A percentile compares a stretch with the other conserved stretches of the same genome.
Evolutionary conservation across 2,888 invertebrate species (phyloP).

Genomic region (Eledona agricola): DNA sequence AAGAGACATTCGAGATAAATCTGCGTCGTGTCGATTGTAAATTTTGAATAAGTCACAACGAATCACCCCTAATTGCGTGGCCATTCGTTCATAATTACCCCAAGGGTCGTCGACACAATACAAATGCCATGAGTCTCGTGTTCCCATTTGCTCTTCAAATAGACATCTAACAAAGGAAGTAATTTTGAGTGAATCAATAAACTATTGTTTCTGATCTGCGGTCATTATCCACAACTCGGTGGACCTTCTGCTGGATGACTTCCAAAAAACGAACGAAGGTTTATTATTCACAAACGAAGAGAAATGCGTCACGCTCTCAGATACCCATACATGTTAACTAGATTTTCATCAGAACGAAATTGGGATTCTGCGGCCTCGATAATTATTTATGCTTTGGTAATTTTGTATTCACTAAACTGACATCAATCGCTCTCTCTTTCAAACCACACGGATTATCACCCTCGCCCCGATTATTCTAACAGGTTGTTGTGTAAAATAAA

Average conservation of each 20-base stretch:
- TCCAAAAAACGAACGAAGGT: background rate
- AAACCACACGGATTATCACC: too few relatives aligned
- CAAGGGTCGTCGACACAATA: slow-evolving; percentile 18
- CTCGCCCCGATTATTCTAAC: too few relatives aligned
- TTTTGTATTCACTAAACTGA: too few relatives aligned
- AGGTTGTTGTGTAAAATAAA: too few relatives aligned
- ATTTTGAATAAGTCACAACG: slow-evolving; percentile 20
- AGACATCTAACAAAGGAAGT: slow-evolving; percentile 23
- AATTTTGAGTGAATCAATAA: slow-evolving; percentile 25
- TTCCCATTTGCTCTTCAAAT: slow-evolving; percentile 24
- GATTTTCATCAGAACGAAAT: too few relatives aligned
- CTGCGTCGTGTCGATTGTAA: slow-evolving; percentile 3
- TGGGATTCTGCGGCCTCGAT: too few relatives aligned
- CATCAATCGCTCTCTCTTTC: too few relatives aligned
- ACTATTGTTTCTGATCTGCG: slow-evolving; percentile 22
- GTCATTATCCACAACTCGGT: slow-evolving; percentile 8
- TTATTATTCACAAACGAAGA: background rate
- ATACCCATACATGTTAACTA: too few relatives aligned
- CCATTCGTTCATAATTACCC: slow-evolving; percentile 32
- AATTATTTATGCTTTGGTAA: too few relatives aligned
- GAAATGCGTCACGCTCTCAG: background rate
- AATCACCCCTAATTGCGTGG: slow-evolving; percentile 23
- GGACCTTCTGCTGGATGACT: slow-evolving; percentile 1
- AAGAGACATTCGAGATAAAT: slow-evolving; percentile 9
- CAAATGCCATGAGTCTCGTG: slow-evolving; percentile 19